Base-by-base conservation (phyloP, 2,113 vertebrate species). In the Takifugu flavidus region DNA sequence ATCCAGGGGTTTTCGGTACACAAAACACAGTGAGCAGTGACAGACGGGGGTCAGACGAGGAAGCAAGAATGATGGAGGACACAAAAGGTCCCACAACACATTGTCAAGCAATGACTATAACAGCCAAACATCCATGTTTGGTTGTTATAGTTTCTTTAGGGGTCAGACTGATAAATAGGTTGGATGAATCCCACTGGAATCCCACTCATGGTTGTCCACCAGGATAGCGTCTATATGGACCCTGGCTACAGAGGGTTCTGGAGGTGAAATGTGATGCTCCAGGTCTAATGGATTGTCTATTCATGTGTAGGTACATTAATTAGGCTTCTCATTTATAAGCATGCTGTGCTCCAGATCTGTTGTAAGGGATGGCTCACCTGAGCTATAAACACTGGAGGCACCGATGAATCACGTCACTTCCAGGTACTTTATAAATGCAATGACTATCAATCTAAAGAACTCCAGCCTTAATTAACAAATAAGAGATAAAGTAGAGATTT, bases 1-100 rank as follows among this genome's bases (percentile, higher is more conserved):
- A 61, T 82, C 77, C 65, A 75, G 77, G 44, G 13, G 13, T 47
- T 14, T 47, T 39, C 7, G 11, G 11, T 67, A 77, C 54, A 25
- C 49, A 72, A 65, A 57, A 42, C 55, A 56, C 14, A 2, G 42
- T 2, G 5, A 68, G 59, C 39, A 25, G 58, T 58, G 67, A 68
- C 65, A 71, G 65, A 53, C 15, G 28, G 57, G 56, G 53, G 49
- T 49, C 55, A 55, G 45, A 13, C 60, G 25, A 20, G 66, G 47
- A 47, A 27, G 49, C 49, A 53, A 51, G 67, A 80, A 70, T 69
- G 67, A 86, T 80, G 75, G 77, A 83, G 73, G 81, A 82, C 78
- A 72, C n/a, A 56, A 47, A 75, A 80, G 66, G 78, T 64, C 67
- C 46, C 62, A 67, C 62, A 67, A 67, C 49, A 65, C 52, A 63